Percentiles rank a stretch among this genome's conserved stretches.
Evolutionary conservation across 2,113 vertebrate genomes (phyloP).

Genomic region (Xyliphius kryptos): DNA sequence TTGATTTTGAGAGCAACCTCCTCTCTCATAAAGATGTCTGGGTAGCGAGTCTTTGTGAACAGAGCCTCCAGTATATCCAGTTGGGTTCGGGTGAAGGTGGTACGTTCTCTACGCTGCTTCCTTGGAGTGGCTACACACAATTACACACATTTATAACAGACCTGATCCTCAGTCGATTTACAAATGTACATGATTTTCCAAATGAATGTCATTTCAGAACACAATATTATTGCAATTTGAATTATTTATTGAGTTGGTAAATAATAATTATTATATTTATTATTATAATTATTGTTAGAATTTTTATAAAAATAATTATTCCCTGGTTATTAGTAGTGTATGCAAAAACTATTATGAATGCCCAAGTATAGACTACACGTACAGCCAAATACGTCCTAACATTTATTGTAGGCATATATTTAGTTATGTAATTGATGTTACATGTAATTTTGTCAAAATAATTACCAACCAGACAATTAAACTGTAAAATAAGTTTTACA

Average conservation of each 20-base stretch:
- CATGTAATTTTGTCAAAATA: no score
- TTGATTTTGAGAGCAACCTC: slow-evolving; percentile 82
- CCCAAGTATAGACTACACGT: no score
- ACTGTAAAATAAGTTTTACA: no score
- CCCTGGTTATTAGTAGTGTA: no score
- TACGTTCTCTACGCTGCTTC: slow-evolving; percentile 76
- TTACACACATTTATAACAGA: neutral
- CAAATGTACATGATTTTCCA: neutral
- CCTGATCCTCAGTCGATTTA: neutral
- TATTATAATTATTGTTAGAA: neutral
- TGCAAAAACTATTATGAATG: no score
- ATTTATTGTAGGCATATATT: no score
- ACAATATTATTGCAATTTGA: no score
- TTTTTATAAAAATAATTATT: no score
- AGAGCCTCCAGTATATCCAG: slow-evolving; percentile 76
- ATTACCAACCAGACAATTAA: no score
- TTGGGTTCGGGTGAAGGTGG: slow-evolving; percentile 77
- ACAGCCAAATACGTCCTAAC: no score
- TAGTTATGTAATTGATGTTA: no score
- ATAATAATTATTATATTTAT: neutral
- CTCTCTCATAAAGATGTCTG: slow-evolving; percentile 83
- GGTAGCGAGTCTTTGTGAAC: slow-evolving; percentile 79
- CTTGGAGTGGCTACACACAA: slow-evolving; percentile 63
- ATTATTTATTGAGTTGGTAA: neutral
- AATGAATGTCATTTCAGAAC: no score